Percentiles rank a stretch among this genome's conserved stretches.
Conservation (phyloP, 2,797 vertebrate genomes). For the Craterocephalus amniculus region DNA sequence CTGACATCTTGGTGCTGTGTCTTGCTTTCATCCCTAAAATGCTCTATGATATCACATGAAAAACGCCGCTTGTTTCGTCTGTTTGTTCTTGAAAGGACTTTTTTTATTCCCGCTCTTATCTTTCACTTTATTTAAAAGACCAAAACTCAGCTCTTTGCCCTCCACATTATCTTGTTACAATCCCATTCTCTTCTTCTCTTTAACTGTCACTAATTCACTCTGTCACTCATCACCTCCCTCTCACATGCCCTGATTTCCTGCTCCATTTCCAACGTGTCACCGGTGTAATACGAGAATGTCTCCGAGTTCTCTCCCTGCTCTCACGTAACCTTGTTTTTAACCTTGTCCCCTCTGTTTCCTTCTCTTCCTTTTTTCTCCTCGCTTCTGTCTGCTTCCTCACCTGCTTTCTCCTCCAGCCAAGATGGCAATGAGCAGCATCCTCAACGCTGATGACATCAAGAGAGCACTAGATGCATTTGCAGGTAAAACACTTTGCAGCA, state of each 20-base stretch:
- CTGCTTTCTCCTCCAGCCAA: conserved; percentile 58
- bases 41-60: conserved; percentile 22
- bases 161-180: not conserved
- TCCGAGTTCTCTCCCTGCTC: conserved; percentile 37
- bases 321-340: conserved; percentile 55
- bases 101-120: not conserved
- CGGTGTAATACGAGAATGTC: conserved; percentile 61
- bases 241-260: conserved; percentile 66
- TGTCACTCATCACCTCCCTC: conserved; percentile 46
- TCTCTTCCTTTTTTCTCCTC: conserved; percentile 7
- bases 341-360: conserved; percentile 47
- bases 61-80: not conserved
- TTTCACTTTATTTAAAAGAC: not conserved
- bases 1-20: conserved; percentile 6
- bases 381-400: not conserved
- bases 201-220: conserved; percentile 41
- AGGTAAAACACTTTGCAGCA: conserved; percentile 76
- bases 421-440: conserved; percentile 96
- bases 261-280: conserved; percentile 62
- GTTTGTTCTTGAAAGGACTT: not conserved
- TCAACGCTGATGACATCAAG: conserved; percentile 92
- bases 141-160: conserved; percentile 8
- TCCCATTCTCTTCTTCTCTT: conserved; percentile 6
- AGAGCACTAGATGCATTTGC: conserved; percentile 92
- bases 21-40: conserved; percentile 15